Evolutionary conservation across 2,888 invertebrate genomes (phyloP).

Genomic region (Tyria jacobaeae): DNA sequence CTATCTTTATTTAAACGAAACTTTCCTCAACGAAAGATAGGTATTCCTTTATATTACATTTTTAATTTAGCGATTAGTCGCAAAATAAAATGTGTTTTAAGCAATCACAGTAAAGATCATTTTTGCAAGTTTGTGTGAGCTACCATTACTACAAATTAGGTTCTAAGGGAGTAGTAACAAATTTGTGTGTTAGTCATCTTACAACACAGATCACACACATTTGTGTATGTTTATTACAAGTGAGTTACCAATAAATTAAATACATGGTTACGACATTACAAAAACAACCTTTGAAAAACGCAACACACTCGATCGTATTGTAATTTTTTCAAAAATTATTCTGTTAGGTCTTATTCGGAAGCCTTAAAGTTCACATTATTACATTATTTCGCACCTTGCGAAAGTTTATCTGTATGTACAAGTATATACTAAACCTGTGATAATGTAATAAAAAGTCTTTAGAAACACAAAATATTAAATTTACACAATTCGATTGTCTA

Average conservation of each 20-base stretch:
- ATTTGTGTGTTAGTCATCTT: not conserved
- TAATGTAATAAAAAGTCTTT: not conserved
- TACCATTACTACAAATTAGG: not conserved
- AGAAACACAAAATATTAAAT: slow-evolving; percentile 3
- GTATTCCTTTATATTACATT: not conserved
- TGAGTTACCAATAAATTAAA: not conserved
- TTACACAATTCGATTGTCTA: slow-evolving; percentile 11
- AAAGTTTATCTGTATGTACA: slow-evolving; percentile 1
- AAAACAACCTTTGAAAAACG: not conserved
- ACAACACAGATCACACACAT: slow-evolving; percentile 2
- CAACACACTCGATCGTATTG: too few species aligned
- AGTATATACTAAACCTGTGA: not conserved
- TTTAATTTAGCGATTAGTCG: not conserved
- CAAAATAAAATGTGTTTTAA: not conserved
- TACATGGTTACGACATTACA: not conserved
- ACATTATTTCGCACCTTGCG: not conserved
- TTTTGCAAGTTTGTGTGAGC: not conserved
- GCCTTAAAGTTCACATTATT: not conserved
- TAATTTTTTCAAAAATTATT: too few species aligned
- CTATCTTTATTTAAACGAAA: too few species aligned
- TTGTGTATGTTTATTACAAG: not conserved
- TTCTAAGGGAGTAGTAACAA: not conserved
- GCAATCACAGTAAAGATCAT: not conserved
- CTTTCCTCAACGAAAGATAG: not conserved
- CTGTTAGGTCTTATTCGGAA: too few species aligned